Conservation (phyloP, 2,113 vertebrate genomes). For the Apus apus region DNA sequence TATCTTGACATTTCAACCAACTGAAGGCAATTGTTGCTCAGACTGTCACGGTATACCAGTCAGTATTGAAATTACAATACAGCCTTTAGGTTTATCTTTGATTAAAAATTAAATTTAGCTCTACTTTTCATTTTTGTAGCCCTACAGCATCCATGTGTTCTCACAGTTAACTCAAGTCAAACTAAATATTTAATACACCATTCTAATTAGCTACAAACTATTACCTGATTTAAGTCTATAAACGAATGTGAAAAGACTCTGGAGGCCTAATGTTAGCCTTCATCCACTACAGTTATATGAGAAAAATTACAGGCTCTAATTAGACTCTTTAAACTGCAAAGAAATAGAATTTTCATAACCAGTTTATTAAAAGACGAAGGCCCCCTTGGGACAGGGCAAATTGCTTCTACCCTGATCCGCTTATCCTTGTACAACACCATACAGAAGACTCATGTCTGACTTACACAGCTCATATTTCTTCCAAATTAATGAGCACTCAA, state of each 20-base stretch:
- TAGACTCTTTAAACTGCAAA: constrained; percentile 84
- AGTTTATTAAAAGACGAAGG: constrained; percentile 81
- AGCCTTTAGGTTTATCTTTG: constrained; percentile 75
- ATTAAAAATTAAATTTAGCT: constrained; percentile 77
- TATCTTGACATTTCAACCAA: constrained; percentile 63
- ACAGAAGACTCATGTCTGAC: constrained; percentile 78
- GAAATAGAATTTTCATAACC: constrained; percentile 87
- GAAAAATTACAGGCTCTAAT: constrained; percentile 84
- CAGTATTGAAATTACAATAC: constrained; percentile 50
- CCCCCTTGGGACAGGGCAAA: constrained; percentile 78
- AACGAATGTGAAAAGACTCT: constrained; percentile 80
- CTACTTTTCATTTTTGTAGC: constrained; percentile 59
- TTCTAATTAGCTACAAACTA: constrained; percentile 85
- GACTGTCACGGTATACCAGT: neutral
- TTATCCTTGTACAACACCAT: constrained; percentile 77
- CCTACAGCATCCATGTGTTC: constrained; percentile 59
- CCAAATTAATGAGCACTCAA: constrained; percentile 81
- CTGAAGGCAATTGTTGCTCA: constrained; percentile 7
- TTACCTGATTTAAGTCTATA: constrained; percentile 85
- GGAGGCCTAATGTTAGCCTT: constrained; percentile 81
- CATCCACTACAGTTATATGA: constrained; percentile 75
- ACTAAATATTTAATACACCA: constrained; percentile 81
- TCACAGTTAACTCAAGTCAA: constrained; percentile 75
- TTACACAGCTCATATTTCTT: constrained; percentile 78
- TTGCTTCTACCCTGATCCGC: constrained; percentile 78